Evolutionary conservation across 2,113 vertebrate species (phyloP).

Genomic region (cattle (Bos taurus)): ARS-UCD2.0 NC_037330.1:35232501-35233000

Average conservation of each 20-base stretch:
- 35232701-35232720: not conserved
- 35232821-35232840: not conserved
- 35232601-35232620: not conserved
- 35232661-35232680: not conserved
- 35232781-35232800: not conserved
- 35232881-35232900: not conserved
- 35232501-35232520: not conserved
- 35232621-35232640: not conserved
- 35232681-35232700: not conserved
- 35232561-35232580: not conserved
- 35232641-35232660: not conserved
- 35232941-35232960: not conserved
- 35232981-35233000: not conserved
- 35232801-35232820: not conserved
- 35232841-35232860: not conserved
- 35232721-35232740: not conserved
- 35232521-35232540: fast-evolving
- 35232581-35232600: not conserved
- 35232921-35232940: not conserved
- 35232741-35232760: not conserved
- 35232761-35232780: not conserved
- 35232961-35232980: not conserved
- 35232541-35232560: not conserved
- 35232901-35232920: not conserved
- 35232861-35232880: not conserved